phyloP scores from a whole-genome alignment of 1,140 invertebrate species.

The Cherax quadricarinatus region DNA sequence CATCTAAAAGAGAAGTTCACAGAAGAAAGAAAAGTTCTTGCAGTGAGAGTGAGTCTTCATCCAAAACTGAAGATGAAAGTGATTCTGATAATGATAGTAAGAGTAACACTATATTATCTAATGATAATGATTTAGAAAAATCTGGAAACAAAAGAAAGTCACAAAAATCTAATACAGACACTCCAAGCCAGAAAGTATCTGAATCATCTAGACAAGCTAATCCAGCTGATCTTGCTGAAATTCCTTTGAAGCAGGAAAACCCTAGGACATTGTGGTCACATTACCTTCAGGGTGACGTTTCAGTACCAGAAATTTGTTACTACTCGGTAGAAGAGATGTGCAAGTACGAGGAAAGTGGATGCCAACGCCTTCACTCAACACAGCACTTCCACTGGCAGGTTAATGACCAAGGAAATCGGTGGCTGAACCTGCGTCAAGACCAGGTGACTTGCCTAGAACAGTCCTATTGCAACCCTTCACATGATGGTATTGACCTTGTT shows the following conservation, averaged over 20 bases:
- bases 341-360: constrained; percentile 23
- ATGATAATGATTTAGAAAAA: neutral
- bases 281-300: constrained; percentile 41
- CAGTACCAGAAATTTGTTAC: constrained; percentile 51
- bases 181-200: neutral
- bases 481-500: constrained; percentile 19
- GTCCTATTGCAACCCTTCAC: constrained; percentile 44
- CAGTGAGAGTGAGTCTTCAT: neutral
- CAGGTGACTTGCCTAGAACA: constrained; percentile 39
- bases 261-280: constrained; percentile 43
- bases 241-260: neutral
- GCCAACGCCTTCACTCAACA: constrained; percentile 22
- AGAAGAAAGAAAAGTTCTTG: neutral
- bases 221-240: neutral
- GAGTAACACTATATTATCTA: neutral
- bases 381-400: constrained; percentile 63
- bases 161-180: neutral
- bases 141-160: neutral
- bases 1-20: neutral
- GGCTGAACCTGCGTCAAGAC: constrained; percentile 25
- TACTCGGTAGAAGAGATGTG: constrained; percentile 51
- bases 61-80: constrained; percentile 9
- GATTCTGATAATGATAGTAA: neutral
- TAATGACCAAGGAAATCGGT: neutral
- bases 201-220: neutral